Conservation (phyloP, 2,797 vertebrate genomes). For the Dipus sagitta region DNA sequence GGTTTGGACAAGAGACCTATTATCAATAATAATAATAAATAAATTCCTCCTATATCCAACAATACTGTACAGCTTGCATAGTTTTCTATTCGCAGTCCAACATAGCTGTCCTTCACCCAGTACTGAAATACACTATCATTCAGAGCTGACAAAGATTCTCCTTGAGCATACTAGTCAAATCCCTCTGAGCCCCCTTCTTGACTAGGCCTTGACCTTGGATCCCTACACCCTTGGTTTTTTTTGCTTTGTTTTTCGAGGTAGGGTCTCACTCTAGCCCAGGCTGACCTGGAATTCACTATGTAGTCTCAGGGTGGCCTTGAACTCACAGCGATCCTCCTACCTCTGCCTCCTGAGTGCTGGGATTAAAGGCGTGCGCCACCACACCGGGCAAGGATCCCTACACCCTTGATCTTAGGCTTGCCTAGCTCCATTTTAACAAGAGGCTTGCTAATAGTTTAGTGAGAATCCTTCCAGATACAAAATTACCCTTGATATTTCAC, state of each 20-base stretch:
- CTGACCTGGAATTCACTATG: too few species aligned
- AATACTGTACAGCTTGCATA: too few species aligned
- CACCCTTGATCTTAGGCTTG: neutral
- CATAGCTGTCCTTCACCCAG: neutral
- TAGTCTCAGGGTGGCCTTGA: too few species aligned
- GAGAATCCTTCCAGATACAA: neutral
- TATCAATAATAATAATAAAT: neutral
- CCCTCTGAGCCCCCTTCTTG: neutral
- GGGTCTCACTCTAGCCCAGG: too few species aligned
- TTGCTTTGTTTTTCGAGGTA: too few species aligned
- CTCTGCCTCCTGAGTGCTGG: too few species aligned
- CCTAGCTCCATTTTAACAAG: neutral
- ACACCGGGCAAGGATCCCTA: too few species aligned
- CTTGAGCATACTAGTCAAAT: neutral
- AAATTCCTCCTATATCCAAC: neutral
- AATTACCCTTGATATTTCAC: neutral
- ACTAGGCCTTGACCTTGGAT: neutral
- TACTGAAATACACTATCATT: neutral
- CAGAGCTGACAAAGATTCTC: conserved; percentile 4
- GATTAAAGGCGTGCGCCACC: too few species aligned
- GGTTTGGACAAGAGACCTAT: neutral
- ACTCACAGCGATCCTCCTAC: too few species aligned
- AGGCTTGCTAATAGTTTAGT: neutral
- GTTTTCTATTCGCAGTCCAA: neutral
- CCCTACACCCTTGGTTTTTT: too few species aligned